These are phyloP conservation scores for Amphipyra tragopoginis DNA, from an alignment of 2,888 invertebrate genomes.

Conservation along the genomic window DNA sequence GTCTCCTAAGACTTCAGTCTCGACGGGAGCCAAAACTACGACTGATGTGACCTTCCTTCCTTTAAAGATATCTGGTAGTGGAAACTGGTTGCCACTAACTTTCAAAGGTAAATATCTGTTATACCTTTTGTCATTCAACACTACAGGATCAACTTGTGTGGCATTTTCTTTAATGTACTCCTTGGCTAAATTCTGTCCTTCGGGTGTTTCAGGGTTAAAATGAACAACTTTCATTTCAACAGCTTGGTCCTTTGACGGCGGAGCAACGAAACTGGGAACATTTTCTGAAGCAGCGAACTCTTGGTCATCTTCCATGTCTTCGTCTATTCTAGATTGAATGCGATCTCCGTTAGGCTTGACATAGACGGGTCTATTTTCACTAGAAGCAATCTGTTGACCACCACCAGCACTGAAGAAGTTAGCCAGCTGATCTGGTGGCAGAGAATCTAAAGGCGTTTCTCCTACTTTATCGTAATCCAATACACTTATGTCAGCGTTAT, in stretches of 20 bases:
- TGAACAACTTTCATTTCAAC: conserved; percentile 96
- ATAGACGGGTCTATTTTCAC: conserved; percentile 92
- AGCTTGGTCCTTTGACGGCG: conserved; percentile 84
- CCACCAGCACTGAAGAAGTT: conserved; percentile 96
- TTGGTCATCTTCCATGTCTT: conserved; percentile 86
- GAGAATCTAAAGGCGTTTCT: conserved; percentile 94
- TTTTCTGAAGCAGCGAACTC: conserved; percentile 90
- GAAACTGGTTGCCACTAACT: conserved; percentile 95
- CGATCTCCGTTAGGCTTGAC: conserved; percentile 91
- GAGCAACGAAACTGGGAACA: conserved; percentile 77
- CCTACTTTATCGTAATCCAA: conserved; percentile 97
- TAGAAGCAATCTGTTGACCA: conserved; percentile 92
- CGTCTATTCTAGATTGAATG: conserved; percentile 85
- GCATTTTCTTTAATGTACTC: conserved; percentile 93
- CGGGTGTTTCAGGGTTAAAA: conserved; percentile 93
- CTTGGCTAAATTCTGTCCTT: conserved; percentile 92
- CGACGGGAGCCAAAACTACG: conserved; percentile 95
- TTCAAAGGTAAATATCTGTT: conserved; percentile 96
- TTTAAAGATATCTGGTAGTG: conserved; percentile 93
- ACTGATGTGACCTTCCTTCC: conserved; percentile 95
- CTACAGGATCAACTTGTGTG: conserved; percentile 93
- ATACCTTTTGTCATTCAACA: conserved; percentile 93
- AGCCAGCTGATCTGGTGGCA: conserved; percentile 95
- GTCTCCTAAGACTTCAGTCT: conserved; percentile 90
- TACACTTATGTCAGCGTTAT: conserved; percentile 96